Percentiles rank a stretch among this genome's conserved stretches.
Conservation (phyloP, 1,140 invertebrate genomes). For the Diprion similis region DNA sequence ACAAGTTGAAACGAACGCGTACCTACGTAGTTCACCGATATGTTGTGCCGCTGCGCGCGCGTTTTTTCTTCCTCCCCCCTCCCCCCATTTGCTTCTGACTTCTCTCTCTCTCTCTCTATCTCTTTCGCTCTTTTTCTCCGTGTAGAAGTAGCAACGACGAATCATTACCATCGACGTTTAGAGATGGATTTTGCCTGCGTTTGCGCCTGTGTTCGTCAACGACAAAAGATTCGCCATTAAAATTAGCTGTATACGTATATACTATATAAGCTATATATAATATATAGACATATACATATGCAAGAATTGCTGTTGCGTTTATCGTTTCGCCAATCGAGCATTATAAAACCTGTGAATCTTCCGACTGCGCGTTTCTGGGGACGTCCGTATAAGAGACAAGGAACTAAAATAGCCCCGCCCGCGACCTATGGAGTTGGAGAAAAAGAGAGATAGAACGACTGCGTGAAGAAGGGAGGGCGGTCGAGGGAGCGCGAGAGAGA, state of each 20-base stretch:
- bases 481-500: constrained; percentile 14
- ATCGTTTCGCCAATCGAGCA: background rate
- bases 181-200: no score
- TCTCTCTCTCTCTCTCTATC: no score
- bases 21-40: no score
- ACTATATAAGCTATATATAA: constrained; percentile 23
- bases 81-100: no score
- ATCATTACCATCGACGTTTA: no score
- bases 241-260: background rate
- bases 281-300: background rate
- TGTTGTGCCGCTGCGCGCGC: no score
- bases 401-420: constrained; percentile 10
- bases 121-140: no score
- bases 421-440: constrained; percentile 20
- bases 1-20: no score
- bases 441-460: constrained; percentile 12
- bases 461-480: constrained; percentile 6
- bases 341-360: background rate
- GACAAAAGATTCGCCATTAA: no score
- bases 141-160: no score
- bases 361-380: background rate
- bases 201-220: no score
- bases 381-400: constrained; percentile 11
- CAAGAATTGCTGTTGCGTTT: background rate
- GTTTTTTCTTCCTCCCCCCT: no score